Evolutionary conservation across 2,113 vertebrate genomes (phyloP).

Genomic region (Orycteropus afer): DNA sequence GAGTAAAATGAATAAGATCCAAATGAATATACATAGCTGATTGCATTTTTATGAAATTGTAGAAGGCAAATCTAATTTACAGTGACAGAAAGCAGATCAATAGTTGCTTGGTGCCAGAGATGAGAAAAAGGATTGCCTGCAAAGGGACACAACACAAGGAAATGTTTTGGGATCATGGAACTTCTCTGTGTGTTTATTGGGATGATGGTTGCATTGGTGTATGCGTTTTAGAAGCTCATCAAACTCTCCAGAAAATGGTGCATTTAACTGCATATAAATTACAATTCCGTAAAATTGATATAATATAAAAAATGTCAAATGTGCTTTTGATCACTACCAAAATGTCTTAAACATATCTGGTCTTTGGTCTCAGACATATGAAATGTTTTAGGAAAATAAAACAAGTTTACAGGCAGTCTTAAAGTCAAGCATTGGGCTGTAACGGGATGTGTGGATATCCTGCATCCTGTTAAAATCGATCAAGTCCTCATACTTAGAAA

Average conservation of each 20-base stretch:
- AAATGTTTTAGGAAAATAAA: background rate
- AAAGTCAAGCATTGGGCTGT: background rate
- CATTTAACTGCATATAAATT: background rate
- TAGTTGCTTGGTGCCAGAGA: background rate
- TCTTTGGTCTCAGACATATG: background rate
- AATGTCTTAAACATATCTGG: background rate
- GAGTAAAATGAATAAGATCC: slow-evolving; percentile 14
- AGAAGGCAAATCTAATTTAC: background rate
- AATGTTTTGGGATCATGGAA: background rate
- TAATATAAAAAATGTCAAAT: slow-evolving; percentile 12
- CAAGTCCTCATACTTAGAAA: background rate
- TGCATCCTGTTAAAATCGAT: background rate
- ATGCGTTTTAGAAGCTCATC: background rate
- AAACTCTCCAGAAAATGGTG: background rate
- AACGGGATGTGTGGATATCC: background rate
- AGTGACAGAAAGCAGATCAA: background rate
- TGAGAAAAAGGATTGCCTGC: background rate
- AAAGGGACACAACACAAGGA: background rate
- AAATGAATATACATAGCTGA: background rate
- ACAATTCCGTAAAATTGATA: background rate
- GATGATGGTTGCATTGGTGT: background rate
- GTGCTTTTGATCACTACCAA: slow-evolving; percentile 27
- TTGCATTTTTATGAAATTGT: slow-evolving; percentile 3
- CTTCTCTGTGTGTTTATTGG: background rate
- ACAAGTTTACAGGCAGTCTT: background rate